phyloP scores from a whole-genome alignment of 2,113 vertebrate species.

The Sitta europaea region DNA sequence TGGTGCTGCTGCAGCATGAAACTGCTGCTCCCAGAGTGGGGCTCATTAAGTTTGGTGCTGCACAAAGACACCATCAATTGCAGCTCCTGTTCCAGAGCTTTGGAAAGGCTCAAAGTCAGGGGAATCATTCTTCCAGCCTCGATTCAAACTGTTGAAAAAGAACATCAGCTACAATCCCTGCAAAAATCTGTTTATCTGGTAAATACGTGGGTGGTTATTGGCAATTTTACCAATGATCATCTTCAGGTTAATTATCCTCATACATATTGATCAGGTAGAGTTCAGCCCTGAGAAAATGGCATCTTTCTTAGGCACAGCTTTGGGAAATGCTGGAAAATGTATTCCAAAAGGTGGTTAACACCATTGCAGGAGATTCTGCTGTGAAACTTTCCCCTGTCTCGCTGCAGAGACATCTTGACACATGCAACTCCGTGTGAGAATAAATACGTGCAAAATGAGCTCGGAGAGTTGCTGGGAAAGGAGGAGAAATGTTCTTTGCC shows the following conservation, averaged over 20 bases:
- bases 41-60: conserved; percentile 8
- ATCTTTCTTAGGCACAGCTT: background rate
- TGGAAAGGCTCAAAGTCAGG: background rate
- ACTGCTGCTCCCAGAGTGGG: background rate
- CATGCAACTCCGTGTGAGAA: background rate
- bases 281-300: background rate
- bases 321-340: background rate
- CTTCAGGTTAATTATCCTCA: background rate
- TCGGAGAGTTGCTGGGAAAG: background rate
- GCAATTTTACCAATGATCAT: background rate
- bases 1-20: background rate
- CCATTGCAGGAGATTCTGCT: background rate
- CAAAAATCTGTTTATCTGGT: conserved; percentile 30
- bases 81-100: background rate
- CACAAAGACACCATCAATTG: background rate
- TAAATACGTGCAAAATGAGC: conserved; percentile 23
- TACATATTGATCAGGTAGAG: background rate
- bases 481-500: background rate
- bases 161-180: conserved; percentile 21
- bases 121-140: background rate
- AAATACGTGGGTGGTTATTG: conserved; percentile 17
- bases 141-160: background rate
- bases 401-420: conserved; percentile 23
- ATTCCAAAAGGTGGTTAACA: background rate
- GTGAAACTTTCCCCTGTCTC: background rate